Conservation (phyloP, 2,888 invertebrate species). For the Petrolisthes manimaculis region DNA sequence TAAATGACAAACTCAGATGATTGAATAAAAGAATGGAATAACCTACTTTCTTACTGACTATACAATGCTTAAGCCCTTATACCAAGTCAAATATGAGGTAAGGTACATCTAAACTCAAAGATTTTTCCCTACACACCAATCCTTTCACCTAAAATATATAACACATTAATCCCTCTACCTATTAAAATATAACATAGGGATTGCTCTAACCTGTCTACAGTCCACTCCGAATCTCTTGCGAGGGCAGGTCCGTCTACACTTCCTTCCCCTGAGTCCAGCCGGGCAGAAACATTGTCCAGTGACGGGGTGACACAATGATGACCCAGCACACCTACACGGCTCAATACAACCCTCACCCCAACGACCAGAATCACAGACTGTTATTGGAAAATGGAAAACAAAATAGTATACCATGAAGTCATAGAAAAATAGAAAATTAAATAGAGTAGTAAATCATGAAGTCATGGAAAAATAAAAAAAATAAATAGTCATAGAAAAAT, state of each 20-base stretch:
- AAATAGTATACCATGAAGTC: neutral
- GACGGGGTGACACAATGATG: conserved; percentile 47
- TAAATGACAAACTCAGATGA: too few species aligned
- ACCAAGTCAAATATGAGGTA: neutral
- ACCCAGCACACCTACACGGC: conserved; percentile 38
- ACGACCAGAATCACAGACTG: conserved; percentile 29
- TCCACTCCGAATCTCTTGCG: conserved; percentile 44
- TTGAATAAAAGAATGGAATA: too few species aligned
- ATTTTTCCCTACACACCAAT: neutral
- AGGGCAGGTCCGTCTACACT: conserved; percentile 41
- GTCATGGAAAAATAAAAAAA: neutral
- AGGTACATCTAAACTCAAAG: neutral
- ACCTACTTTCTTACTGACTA: too few species aligned
- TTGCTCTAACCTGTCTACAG: conserved; percentile 39
- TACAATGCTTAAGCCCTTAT: too few species aligned
- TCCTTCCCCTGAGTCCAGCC: conserved; percentile 44
- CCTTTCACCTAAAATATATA: neutral
- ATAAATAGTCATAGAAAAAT: neutral
- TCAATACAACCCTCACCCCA: conserved; percentile 41
- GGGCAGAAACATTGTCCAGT: conserved; percentile 53
- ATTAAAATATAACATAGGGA: neutral
- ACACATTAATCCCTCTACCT: neutral
- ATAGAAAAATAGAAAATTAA: too few species aligned
- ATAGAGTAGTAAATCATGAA: neutral
- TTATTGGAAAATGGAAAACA: neutral